Conservation (phyloP, 2,113 vertebrate genomes). For the Collichthys lucidus region DNA sequence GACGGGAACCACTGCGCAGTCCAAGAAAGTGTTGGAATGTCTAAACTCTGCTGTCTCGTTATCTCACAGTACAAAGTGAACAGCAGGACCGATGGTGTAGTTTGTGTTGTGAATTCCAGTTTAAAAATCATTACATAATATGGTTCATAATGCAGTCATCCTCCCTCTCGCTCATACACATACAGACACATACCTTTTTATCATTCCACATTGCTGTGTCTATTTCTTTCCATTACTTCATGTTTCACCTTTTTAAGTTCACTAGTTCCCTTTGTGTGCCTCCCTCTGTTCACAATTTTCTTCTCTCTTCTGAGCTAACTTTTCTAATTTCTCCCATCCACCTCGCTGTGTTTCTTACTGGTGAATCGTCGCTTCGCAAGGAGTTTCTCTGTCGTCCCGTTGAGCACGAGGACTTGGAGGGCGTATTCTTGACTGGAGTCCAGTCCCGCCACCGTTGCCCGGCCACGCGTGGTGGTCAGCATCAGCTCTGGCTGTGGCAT, state of each 20-base stretch:
- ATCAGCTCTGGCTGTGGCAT: slow-evolving; percentile 92
- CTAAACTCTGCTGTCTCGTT: slow-evolving; percentile 7
- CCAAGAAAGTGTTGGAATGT: slow-evolving; percentile 15
- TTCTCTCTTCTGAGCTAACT: background rate
- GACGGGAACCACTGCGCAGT: background rate
- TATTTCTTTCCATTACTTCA: background rate
- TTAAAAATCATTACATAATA: background rate
- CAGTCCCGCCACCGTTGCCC: slow-evolving; percentile 91
- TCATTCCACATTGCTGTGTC: background rate
- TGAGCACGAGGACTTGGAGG: slow-evolving; percentile 89
- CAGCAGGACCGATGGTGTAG: background rate
- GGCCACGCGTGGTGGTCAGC: slow-evolving; percentile 92
- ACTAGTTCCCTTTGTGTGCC: slow-evolving; percentile 8
- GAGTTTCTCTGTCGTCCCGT: slow-evolving; percentile 86
- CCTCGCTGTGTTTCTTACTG: slow-evolving; percentile 84
- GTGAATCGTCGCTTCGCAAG: slow-evolving; percentile 92
- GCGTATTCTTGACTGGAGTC: slow-evolving; percentile 90
- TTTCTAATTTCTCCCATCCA: background rate
- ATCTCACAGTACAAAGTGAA: background rate
- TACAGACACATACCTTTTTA: background rate
- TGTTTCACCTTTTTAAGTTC: background rate
- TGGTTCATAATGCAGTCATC: background rate
- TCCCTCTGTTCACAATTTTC: background rate
- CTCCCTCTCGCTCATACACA: background rate
- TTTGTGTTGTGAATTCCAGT: background rate